Percentiles rank a stretch among this genome's conserved stretches.
These are phyloP conservation scores for Zeugodacus cucurbitae DNA, from an alignment of 1,140 invertebrate species.

Conservation along the genomic window DNA sequence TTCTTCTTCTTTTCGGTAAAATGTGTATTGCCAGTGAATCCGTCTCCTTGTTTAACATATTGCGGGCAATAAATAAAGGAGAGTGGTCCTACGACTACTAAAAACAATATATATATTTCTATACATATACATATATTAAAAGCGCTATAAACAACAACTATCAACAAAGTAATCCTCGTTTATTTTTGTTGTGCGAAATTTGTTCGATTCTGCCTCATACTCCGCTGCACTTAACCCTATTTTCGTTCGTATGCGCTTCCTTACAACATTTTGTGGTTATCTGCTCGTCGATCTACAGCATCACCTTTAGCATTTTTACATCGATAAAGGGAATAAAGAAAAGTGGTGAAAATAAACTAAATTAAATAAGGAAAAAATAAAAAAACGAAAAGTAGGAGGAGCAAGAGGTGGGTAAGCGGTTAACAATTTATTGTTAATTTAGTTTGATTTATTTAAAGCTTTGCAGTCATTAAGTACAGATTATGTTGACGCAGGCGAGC, in stretches of 20 bases:
- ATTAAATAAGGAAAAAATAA: background rate
- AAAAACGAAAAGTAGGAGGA: background rate
- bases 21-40: background rate
- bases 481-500: constrained; percentile 17
- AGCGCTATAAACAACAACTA: background rate
- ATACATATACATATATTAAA: background rate
- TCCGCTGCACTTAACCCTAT: background rate
- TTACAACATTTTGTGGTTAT: constrained; percentile 31
- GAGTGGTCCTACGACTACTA: background rate
- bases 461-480: constrained; percentile 28
- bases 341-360: background rate
- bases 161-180: background rate
- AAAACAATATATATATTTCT: background rate
- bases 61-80: background rate
- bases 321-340: background rate
- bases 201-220: background rate
- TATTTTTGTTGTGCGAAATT: background rate
- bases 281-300: background rate
- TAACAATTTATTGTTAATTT: constrained; percentile 36
- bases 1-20: background rate
- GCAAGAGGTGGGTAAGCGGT: background rate
- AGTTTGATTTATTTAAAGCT: constrained; percentile 38
- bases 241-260: background rate
- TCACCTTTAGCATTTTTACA: constrained; percentile 19
- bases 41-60: background rate